Base-by-base conservation (phyloP, 2,888 invertebrate genomes). In the Caenorhabditis sp. region DNA sequence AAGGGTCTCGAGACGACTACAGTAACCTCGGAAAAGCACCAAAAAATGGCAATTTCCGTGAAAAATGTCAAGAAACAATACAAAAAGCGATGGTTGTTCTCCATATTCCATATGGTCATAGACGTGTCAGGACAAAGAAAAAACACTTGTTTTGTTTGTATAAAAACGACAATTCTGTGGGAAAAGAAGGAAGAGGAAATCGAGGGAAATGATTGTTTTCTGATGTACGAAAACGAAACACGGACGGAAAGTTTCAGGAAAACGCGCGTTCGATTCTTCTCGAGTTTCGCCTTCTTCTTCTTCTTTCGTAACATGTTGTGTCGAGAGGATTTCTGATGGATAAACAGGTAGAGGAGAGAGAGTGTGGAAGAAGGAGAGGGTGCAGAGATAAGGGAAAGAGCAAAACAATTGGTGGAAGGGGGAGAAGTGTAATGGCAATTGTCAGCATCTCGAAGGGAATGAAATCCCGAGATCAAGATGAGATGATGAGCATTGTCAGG, bases 331-430 rank as follows among this genome's bases (percentile, higher is more conserved):
- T n/a, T 55, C 58, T 2, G 47, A 51, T 40, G 35, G 58, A 60
- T 58, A 37, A 74, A 58, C 65, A 58, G 58, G 72, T 58, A 47
- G 35, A 5, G 9, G 18, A 11, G 56, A 72, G 64, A 64, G 62
- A 55, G 62, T 56, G 40, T 44, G 24, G 2, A 22, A 62, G 24
- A 51, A 32, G n/a, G 37, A 62, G 62, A 71, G 61, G 20, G 53
- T 0, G 18, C 15, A 62, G 55, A 55, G 55, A 47, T 22, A 44
- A 40, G 37, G 18, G 44, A 20, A 35, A 18, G 65, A 58, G 56
- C 50, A 62, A 65, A 65, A 74, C 55, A 74, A 58, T 61, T 13
- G 61, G 55, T 1, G 50, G 40, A 40, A 62, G 62, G 40, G 64
- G n/a, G n/a, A 64, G 26, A 40, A 18, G 44, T 40, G 64, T 47